Percentiles rank a stretch among this genome's conserved stretches.
These are phyloP conservation scores for Heliconius eleuchia DNA, from an alignment of 1,140 invertebrate genomes.

Conservation along the genomic window DNA sequence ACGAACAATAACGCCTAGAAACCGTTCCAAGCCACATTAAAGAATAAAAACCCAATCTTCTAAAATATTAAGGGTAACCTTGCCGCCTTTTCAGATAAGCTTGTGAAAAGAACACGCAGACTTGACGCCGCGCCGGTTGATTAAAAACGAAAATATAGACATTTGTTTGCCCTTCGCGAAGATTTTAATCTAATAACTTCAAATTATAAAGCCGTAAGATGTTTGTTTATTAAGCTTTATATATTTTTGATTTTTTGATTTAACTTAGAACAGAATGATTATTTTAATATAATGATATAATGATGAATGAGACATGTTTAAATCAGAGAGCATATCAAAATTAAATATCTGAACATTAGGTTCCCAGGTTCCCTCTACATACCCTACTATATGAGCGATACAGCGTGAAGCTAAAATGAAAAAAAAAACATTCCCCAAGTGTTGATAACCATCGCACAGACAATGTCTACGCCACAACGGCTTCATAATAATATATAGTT, in stretches of 20 bases:
- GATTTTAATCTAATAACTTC: constrained; percentile 29
- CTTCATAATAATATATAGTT: too few species aligned
- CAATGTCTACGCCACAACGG: too few species aligned
- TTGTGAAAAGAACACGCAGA: constrained; percentile 30
- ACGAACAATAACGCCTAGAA: constrained; percentile 10
- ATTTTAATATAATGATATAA: too few species aligned
- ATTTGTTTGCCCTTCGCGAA: constrained; percentile 22
- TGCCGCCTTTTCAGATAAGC: constrained; percentile 37
- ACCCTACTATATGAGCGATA: too few species aligned
- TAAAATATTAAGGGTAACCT: constrained; percentile 40
- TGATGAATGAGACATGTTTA: too few species aligned
- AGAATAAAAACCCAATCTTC: constrained; percentile 3
- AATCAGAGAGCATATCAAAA: too few species aligned
- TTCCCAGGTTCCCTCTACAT: too few species aligned
- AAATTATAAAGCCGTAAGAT: constrained; percentile 13
- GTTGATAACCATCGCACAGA: too few species aligned
- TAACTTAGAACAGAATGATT: too few species aligned
- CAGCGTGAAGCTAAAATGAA: too few species aligned
- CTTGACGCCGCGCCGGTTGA: constrained; percentile 29
- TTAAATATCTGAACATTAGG: too few species aligned
- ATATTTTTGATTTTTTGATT: background rate
- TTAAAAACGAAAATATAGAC: constrained; percentile 33
- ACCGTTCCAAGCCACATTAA: background rate
- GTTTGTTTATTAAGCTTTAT: background rate
- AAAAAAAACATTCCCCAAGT: too few species aligned